phyloP scores from a whole-genome alignment of 2,113 vertebrate genomes.

The Meriones unguiculatus region DNA sequence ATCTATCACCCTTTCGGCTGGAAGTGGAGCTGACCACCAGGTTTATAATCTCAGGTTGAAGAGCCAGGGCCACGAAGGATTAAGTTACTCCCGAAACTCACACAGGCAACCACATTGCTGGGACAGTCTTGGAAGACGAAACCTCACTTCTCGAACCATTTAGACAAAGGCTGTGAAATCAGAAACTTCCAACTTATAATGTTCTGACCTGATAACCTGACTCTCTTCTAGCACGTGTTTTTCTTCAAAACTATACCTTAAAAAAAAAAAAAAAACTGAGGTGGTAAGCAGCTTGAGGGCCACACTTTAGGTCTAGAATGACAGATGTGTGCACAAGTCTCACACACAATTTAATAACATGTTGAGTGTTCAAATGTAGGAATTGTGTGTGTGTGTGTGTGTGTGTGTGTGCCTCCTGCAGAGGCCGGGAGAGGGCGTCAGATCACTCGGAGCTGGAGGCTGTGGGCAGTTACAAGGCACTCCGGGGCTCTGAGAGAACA shows the following conservation, averaged over 20 bases:
- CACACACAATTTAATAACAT: background rate
- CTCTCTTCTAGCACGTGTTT: background rate
- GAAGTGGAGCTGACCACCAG: background rate
- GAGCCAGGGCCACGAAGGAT: background rate
- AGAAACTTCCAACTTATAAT: conserved; percentile 44
- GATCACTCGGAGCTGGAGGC: background rate
- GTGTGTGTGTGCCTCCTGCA: background rate
- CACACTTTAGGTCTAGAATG: conserved; percentile 13
- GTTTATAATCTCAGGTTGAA: background rate
- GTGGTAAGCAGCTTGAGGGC: background rate
- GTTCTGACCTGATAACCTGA: background rate
- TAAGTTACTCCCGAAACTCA: conserved; percentile 2
- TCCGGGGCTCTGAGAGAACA: background rate
- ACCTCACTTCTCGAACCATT: background rate
- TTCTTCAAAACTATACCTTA: background rate
- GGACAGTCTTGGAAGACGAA: background rate
- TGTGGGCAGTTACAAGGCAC: background rate
- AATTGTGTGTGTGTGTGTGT: background rate
- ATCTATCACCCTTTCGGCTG: background rate
- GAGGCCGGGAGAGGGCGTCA: background rate
- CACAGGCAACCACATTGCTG: background rate
- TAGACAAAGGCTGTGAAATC: background rate
- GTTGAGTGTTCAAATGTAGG: background rate
- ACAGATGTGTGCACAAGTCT: background rate
- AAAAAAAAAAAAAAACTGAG: background rate